Percentiles rank a stretch among this genome's conserved stretches.
phyloP scores from a whole-genome alignment of 2,113 vertebrate genomes.

The Myocastor coypus region DNA sequence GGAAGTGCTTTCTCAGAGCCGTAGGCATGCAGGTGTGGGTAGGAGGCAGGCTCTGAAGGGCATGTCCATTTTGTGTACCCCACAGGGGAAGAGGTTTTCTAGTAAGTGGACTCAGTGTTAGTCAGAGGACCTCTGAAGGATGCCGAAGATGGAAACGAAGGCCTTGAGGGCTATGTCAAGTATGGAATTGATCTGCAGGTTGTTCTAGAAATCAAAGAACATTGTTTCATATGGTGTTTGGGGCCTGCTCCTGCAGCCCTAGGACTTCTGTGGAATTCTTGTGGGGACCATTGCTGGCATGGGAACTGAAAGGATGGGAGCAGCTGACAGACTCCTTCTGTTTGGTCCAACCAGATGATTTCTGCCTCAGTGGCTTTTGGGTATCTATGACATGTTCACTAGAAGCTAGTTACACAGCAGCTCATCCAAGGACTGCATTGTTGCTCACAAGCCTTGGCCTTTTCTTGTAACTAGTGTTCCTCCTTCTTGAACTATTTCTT shows the following conservation, averaged over 20 bases:
- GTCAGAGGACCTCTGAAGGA: neutral
- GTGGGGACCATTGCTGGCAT: accelerated
- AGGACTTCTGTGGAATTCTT: accelerated
- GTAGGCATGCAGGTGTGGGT: neutral
- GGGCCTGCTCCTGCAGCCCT: neutral
- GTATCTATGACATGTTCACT: accelerated
- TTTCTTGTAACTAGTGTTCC: neutral
- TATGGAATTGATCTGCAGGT: accelerated
- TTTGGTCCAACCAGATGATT: accelerated
- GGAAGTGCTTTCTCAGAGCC: neutral
- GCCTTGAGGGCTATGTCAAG: accelerated
- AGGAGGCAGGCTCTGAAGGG: neutral
- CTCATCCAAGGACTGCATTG: accelerated
- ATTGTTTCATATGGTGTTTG: accelerated
- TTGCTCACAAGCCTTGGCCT: accelerated
- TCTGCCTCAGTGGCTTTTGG: accelerated
- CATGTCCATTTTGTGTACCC: accelerated
- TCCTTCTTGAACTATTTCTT: neutral
- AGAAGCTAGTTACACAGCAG: neutral
- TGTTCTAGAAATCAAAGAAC: neutral
- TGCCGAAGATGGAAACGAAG: accelerated
- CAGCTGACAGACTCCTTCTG: accelerated
- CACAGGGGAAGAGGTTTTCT: too few relatives aligned
- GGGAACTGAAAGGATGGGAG: neutral
- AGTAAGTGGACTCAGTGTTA: accelerated